Base-by-base conservation (phyloP, 1,140 invertebrate species). In the Drosophila azteca region DNA sequence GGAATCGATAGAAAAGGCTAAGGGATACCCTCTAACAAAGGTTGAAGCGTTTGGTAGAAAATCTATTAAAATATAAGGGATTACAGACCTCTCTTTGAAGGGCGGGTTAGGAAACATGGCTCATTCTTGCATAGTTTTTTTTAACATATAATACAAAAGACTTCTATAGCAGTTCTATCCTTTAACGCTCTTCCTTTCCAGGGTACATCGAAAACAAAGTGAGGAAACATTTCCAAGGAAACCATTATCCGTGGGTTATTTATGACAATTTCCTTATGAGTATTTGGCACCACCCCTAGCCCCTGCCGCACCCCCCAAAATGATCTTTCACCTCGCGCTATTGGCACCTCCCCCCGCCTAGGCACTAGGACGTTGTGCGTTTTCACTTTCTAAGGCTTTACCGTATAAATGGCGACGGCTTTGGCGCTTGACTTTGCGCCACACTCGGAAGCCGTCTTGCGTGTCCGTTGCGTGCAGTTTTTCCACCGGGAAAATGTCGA, bases 221-320 rank as follows among this genome's bases (percentile, higher is more conserved):
- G 17, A 17, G 53, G 22, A 29, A 49, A 17, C 60, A 26, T 39
- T 55, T 46, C 69, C 29, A 70, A 69, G 70, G 54, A 72, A 77
- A 49, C 78, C 79, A 78, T 78, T 82, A 78, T 63, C 75, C 76
- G 24, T 79, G 60, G 60, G 76, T 83, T 83, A 83, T 83, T 83
- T 84, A 83, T 83, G 80, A 84, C 64, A 76, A 84, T 84, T 83
- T 79, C 55, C 80, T 84, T 84, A 79, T 67, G 76, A 79, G 60
- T 58, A 50, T 58, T 39, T 57, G 51, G 51, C 45, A n/a, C 9
- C 44, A 22, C 31, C 31, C 2, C 62, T 50, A 68, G 17, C n/a
- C n/a, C n/a, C n/a, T n/a, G n/a, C n/a, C n/a, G 17, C 17, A 24
- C 49, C 45, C 65, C 64, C 39, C 57, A 35, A 70, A 69, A 69